Evolutionary conservation across 2,888 invertebrate species (phyloP).

Genomic region (Apodemia zela): DNA sequence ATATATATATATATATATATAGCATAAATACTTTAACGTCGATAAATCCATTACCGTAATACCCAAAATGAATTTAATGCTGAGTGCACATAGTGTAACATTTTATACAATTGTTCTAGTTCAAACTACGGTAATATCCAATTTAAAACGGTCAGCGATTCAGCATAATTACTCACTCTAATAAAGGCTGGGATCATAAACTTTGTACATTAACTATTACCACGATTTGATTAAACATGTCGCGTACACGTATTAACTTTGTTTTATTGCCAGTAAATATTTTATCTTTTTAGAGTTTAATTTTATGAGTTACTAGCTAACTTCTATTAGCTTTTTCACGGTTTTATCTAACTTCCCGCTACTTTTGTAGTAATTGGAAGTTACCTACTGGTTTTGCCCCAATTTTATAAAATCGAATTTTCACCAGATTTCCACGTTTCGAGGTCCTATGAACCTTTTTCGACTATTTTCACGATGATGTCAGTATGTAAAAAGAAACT

Average conservation of each 20-base stretch:
- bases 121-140: conserved; percentile 4
- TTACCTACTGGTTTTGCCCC: no score
- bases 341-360: no score
- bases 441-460: no score
- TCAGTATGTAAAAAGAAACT: no score
- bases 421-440: no score
- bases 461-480: no score
- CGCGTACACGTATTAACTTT: not conserved
- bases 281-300: not conserved
- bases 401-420: no score
- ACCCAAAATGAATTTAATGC: not conserved
- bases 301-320: no score
- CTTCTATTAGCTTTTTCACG: no score
- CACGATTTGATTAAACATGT: conserved; percentile 11
- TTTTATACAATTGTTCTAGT: conserved; percentile 1
- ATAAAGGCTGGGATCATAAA: conserved; percentile 11
- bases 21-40: not conserved
- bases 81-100: not conserved
- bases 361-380: no score
- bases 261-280: not conserved
- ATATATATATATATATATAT: no score
- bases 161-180: conserved; percentile 13
- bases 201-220: conserved; percentile 15
- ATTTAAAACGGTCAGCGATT: conserved; percentile 13
- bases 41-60: not conserved